These are phyloP conservation scores for Homarus americanus DNA, from an alignment of 1,140 invertebrate genomes.

Conservation along the genomic window DNA sequence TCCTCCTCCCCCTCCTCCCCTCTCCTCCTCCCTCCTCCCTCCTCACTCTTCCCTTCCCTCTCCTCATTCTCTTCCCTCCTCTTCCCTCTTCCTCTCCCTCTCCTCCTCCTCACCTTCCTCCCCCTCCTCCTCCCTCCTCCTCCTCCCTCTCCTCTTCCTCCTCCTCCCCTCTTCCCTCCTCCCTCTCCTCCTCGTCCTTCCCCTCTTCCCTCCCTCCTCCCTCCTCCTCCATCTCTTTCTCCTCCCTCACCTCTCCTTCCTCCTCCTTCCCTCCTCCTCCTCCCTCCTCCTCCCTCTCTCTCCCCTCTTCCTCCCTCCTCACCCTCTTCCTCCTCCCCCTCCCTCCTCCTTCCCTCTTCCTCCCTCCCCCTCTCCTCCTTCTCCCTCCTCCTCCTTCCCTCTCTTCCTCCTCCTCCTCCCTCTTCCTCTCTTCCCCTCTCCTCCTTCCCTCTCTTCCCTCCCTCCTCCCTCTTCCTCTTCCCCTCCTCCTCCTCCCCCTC, in stretches of 20 bases:
- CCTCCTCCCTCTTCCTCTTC: conserved; percentile 9
- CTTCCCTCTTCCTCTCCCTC: not conserved
- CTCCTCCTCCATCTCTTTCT: no score
- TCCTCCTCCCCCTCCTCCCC: not conserved
- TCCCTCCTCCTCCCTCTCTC: not conserved
- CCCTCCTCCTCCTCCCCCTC: conserved; percentile 8
- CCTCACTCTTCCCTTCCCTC: no score
- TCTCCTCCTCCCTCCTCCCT: no score
- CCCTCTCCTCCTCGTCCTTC: no score
- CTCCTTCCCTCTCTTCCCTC: conserved; percentile 10
- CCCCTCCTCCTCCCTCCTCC: not conserved
- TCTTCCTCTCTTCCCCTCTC: no score
- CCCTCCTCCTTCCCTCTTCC: conserved; percentile 3
- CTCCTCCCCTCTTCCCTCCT: not conserved
- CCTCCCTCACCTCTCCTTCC: no score
- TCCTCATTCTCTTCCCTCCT: no score
- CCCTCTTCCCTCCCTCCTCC: no score
- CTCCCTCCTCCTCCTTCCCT: conserved; percentile 8
- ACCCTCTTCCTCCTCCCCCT: not conserved
- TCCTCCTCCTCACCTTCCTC: not conserved
- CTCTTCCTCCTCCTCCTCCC: conserved; percentile 8
- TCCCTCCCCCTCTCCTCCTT: not conserved
- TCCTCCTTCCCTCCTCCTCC: conserved; percentile 9
- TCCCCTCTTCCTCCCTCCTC: conserved; percentile 3
- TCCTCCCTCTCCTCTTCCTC: not conserved